A percentile compares a stretch with the other conserved stretches of the same genome.
Conservation (phyloP, 1,140 invertebrate species). For the Elysia chlorotica region DNA sequence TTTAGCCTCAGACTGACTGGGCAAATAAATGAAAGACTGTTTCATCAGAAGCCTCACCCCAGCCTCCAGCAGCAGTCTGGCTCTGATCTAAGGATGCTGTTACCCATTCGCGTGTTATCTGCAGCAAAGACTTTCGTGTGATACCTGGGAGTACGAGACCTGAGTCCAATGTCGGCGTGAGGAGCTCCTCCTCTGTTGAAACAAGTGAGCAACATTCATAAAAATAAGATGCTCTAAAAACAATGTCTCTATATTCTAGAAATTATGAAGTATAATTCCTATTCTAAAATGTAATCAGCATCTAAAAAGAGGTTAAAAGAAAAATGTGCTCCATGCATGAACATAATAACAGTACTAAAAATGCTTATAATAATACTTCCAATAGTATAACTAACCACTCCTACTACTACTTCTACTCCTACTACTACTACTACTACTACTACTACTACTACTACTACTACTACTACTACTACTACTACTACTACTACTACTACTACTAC, state of each 20-base stretch:
- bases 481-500: too few relatives aligned
- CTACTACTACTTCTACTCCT: too few relatives aligned
- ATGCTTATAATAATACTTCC: too few relatives aligned
- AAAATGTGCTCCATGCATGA: too few relatives aligned
- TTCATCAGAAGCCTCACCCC: neutral
- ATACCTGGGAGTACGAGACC: slow-evolving; percentile 89
- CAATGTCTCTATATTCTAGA: neutral
- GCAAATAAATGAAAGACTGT: neutral
- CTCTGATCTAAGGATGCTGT: slow-evolving; percentile 1
- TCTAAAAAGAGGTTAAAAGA: too few relatives aligned
- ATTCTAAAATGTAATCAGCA: neutral
- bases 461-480: too few relatives aligned
- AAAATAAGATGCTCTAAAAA: neutral
- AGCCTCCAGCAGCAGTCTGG: neutral
- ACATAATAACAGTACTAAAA: too few relatives aligned
- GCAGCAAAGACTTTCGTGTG: slow-evolving; percentile 84
- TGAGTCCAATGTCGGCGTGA: slow-evolving; percentile 82
- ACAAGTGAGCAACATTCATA: neutral
- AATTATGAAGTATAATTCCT: neutral
- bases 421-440: too few relatives aligned
- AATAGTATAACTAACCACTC: too few relatives aligned
- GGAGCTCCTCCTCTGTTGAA: slow-evolving; percentile 81
- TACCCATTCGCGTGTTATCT: slow-evolving; percentile 80
- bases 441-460: too few relatives aligned
- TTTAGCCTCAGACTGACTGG: neutral